A percentile compares a stretch with the other conserved stretches of the same genome.
These are phyloP conservation scores for Tyria jacobaeae DNA, from an alignment of 2,888 invertebrate species.

Conservation along the genomic window DNA sequence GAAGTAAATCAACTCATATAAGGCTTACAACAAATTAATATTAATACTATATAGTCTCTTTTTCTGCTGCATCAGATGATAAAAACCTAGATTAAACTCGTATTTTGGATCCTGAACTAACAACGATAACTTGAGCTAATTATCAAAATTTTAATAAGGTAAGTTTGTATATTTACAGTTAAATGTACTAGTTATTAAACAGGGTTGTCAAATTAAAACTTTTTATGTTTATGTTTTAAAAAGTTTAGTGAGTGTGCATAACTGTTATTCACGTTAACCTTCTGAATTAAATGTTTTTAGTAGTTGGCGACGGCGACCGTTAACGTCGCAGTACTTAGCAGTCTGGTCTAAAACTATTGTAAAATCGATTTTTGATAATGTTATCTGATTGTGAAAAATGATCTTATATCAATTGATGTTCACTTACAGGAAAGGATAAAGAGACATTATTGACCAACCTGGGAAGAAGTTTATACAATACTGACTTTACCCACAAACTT, in stretches of 20 bases:
- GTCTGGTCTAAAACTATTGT: not conserved
- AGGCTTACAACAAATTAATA: conserved; percentile 18
- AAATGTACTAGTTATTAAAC: conserved; percentile 17
- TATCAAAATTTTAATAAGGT: conserved; percentile 30
- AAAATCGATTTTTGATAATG: not conserved
- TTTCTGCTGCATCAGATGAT: conserved; percentile 16
- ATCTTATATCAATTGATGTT: no score
- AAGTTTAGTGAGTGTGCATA: not conserved
- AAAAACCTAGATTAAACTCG: conserved; percentile 17
- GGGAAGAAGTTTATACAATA: no score
- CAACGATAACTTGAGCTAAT: conserved; percentile 24
- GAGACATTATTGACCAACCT: no score
- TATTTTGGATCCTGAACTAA: conserved; percentile 31
- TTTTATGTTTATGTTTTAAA: conserved; percentile 3
- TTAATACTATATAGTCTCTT: conserved; percentile 13
- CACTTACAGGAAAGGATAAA: no score
- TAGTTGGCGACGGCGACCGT: not conserved
- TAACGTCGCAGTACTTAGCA: not conserved
- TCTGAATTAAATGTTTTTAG: not conserved
- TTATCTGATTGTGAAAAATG: no score
- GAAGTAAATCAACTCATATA: conserved; percentile 16
- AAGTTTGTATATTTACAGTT: conserved; percentile 16
- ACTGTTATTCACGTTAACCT: conserved; percentile 2
- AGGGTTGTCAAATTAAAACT: conserved; percentile 6
- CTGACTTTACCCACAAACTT: no score